Conservation (phyloP, 2,113 vertebrate species). For the Eulacestoma nigropectus region DNA sequence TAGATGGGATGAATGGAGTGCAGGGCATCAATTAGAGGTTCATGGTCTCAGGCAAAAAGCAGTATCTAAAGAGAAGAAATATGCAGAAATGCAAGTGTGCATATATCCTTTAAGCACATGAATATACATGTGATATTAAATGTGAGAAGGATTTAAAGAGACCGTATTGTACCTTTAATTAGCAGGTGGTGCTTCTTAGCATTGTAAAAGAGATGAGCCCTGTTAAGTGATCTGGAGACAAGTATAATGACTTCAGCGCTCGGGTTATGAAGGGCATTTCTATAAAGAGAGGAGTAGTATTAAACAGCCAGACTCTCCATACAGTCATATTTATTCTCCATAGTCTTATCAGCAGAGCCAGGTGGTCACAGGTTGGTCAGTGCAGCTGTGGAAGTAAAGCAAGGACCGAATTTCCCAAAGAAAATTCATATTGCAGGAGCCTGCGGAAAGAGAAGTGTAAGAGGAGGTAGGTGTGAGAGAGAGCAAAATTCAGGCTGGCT, state of each 20-base stretch:
- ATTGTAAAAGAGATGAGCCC: constrained; percentile 24
- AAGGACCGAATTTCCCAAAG: background rate
- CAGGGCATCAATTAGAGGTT: background rate
- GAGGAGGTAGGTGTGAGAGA: background rate
- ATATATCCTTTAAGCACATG: constrained; percentile 31
- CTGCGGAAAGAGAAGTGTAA: background rate
- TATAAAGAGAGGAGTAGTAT: background rate
- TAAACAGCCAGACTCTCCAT: background rate
- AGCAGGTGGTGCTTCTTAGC: constrained; percentile 33
- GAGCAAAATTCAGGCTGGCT: background rate
- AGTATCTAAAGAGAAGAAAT: background rate
- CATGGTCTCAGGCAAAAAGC: background rate
- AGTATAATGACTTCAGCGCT: background rate
- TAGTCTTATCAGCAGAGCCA: background rate
- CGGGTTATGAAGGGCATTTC: constrained; percentile 30
- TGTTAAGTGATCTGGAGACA: constrained; percentile 13
- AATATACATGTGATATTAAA: constrained; percentile 31
- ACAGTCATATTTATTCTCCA: background rate
- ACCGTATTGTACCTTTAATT: constrained; percentile 24
- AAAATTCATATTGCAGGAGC: background rate
- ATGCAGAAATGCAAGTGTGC: background rate
- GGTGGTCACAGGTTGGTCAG: background rate
- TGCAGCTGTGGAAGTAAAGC: background rate
- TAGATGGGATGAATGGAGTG: background rate
- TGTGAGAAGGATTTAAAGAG: constrained; percentile 36